Evolutionary conservation across 64 coral and sea anemone genomes (phyloP).

Genomic region (Exaiptasia diaphana): DNA sequence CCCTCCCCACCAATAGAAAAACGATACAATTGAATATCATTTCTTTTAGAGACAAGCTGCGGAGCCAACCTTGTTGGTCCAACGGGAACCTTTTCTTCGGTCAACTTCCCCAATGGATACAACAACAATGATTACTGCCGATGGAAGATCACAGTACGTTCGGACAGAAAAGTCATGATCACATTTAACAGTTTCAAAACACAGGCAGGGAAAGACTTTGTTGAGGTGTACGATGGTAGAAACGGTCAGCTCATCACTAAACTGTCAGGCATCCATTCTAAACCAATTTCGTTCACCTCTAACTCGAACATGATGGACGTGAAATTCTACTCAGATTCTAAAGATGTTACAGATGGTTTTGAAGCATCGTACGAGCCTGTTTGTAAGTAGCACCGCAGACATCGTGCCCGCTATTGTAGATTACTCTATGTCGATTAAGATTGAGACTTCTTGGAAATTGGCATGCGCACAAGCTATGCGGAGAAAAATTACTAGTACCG

Average conservation of each 20-base stretch:
- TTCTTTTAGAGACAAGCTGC: conserved; percentile 61
- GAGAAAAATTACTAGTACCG: no score
- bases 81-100: conserved; percentile 51
- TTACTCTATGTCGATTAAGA: no score
- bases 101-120: conserved; percentile 84
- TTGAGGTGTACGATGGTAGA: conserved; percentile 73
- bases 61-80: conserved; percentile 52
- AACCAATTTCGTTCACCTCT: conserved; percentile 67
- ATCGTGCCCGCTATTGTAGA: no score
- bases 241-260: conserved; percentile 52
- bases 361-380: conserved; percentile 70
- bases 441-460: no score
- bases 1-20: no score
- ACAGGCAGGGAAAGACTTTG: conserved; percentile 31
- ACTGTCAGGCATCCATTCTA: conserved; percentile 67
- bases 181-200: conserved; percentile 73
- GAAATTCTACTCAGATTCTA: conserved; percentile 65
- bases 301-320: conserved; percentile 73
- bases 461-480: no score
- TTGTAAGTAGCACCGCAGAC: conserved; percentile 82
- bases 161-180: conserved; percentile 76
- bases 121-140: conserved; percentile 87
- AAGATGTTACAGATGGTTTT: conserved; percentile 67
- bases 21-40: no score
- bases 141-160: conserved; percentile 87